Percentiles rank a stretch among this genome's conserved stretches.
These are phyloP conservation scores for Chascanopsetta lugubris DNA, from an alignment of 2,113 vertebrate species.

Conservation along the genomic window DNA sequence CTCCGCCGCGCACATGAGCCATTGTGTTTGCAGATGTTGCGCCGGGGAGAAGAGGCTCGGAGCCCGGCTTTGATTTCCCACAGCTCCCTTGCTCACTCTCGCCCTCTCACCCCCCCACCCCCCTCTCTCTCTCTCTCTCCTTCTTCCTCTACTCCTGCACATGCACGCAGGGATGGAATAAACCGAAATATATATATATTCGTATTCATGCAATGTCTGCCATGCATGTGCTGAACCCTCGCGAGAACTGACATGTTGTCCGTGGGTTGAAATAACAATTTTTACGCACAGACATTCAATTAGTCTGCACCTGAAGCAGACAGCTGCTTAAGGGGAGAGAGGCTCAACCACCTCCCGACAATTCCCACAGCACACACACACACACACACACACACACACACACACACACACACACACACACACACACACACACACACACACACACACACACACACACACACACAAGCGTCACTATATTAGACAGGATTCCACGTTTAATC, in stretches of 20 bases:
- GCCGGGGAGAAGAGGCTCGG: slow-evolving; percentile 73
- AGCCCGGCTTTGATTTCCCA: slow-evolving; percentile 91
- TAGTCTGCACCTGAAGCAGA: slow-evolving; percentile 84
- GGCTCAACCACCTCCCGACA: slow-evolving; percentile 79
- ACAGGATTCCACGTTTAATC: slow-evolving; percentile 89
- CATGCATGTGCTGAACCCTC: slow-evolving; percentile 79
- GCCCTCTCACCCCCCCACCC: no score
- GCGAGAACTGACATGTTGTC: slow-evolving; percentile 92
- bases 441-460: slow-evolving; percentile 57
- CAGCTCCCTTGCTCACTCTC: no score
- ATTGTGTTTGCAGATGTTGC: slow-evolving; percentile 94
- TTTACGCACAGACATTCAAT: slow-evolving; percentile 90
- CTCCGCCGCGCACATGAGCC: slow-evolving; percentile 82
- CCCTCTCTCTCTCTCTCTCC: no score
- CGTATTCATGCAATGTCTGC: slow-evolving; percentile 87
- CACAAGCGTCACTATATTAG: slow-evolving; percentile 86
- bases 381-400: slow-evolving; percentile 38
- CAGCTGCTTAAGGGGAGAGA: slow-evolving; percentile 84
- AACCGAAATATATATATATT: slow-evolving; percentile 85
- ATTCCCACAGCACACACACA: slow-evolving; percentile 76
- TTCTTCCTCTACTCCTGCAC: slow-evolving; percentile 75
- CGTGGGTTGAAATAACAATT: slow-evolving; percentile 90
- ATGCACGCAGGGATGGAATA: slow-evolving; percentile 88
- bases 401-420: slow-evolving; percentile 54
- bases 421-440: slow-evolving; percentile 57